Conservation (phyloP, 2,888 invertebrate genomes). For the Lasius platythorax region DNA sequence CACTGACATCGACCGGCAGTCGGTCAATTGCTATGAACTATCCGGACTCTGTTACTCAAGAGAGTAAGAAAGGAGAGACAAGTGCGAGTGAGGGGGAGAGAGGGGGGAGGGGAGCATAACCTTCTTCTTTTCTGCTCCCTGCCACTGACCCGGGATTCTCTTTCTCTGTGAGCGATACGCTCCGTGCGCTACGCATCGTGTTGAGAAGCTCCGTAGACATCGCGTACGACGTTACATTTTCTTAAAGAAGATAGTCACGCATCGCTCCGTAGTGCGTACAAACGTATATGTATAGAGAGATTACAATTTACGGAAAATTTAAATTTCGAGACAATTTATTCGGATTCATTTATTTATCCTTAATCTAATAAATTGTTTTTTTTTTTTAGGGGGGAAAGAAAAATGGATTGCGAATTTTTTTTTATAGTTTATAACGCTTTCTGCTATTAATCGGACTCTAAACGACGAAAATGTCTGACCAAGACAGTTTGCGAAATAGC, state of each 20-base stretch:
- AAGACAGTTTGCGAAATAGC: slow-evolving; percentile 22
- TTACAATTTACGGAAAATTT: neutral
- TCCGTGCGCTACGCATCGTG: slow-evolving; percentile 27
- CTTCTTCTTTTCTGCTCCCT: slow-evolving; percentile 13
- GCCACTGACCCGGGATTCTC: slow-evolving; percentile 21
- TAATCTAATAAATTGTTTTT: neutral
- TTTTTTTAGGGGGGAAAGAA: neutral
- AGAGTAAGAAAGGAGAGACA: slow-evolving; percentile 33
- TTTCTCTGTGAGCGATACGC: slow-evolving; percentile 1
- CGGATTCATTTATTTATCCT: neutral
- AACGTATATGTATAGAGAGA: neutral
- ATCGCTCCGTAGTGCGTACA: neutral
- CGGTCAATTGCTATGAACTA: slow-evolving; percentile 64
- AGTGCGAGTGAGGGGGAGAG: slow-evolving; percentile 36
- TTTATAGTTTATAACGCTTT: neutral
- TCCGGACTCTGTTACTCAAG: slow-evolving; percentile 45
- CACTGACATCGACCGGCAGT: slow-evolving; percentile 61
- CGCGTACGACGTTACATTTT: neutral
- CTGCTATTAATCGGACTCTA: neutral
- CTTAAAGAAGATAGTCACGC: slow-evolving; percentile 39
- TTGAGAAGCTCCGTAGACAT: slow-evolving; percentile 24
- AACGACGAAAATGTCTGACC: slow-evolving; percentile 2
- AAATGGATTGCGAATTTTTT: neutral
- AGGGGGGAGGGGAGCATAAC: slow-evolving; percentile 31
- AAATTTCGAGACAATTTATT: slow-evolving; percentile 7